These are phyloP conservation scores for Ciona savignyi DNA, from an alignment of 23 tunicate genomes.

Conservation along the genomic window DNA sequence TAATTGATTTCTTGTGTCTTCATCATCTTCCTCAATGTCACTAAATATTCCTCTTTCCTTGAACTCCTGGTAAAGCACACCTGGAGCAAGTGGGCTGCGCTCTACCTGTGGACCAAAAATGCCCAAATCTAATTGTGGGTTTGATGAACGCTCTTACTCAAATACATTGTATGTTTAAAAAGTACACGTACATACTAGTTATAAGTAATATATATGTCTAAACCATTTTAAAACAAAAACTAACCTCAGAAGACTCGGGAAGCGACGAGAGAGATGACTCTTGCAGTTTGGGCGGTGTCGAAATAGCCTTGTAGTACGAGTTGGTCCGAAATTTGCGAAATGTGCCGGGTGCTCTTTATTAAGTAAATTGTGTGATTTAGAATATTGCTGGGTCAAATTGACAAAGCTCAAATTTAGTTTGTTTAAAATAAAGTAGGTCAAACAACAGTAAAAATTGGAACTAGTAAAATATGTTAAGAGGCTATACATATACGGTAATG, in stretches of 20 bases:
- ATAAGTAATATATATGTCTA: too few relatives aligned
- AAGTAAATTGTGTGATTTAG: too few relatives aligned
- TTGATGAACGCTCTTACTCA: neutral
- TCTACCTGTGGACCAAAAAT: conserved; percentile 6
- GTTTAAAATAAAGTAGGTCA: too few relatives aligned
- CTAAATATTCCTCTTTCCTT: conserved; percentile 49
- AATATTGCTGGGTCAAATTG: too few relatives aligned
- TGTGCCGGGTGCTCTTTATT: too few relatives aligned
- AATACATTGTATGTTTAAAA: neutral
- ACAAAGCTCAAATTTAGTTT: too few relatives aligned
- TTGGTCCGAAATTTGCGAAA: conserved; percentile 28
- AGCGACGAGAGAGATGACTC: neutral
- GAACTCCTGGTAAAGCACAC: conserved; percentile 47
- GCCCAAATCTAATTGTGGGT: neutral
- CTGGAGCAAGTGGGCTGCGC: neutral
- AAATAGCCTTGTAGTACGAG: conserved; percentile 41
- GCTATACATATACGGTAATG: too few relatives aligned
- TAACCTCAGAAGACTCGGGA: conserved; percentile 19
- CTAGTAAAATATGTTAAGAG: too few relatives aligned
- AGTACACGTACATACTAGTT: too few relatives aligned
- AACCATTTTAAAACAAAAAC: neutral
- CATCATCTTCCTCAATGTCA: conserved; percentile 58
- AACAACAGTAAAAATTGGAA: too few relatives aligned
- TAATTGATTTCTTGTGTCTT: too few relatives aligned
- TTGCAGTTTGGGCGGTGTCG: conserved; percentile 33